Conservation (phyloP, 2,888 invertebrate genomes). For the Nomada goodeniana region DNA sequence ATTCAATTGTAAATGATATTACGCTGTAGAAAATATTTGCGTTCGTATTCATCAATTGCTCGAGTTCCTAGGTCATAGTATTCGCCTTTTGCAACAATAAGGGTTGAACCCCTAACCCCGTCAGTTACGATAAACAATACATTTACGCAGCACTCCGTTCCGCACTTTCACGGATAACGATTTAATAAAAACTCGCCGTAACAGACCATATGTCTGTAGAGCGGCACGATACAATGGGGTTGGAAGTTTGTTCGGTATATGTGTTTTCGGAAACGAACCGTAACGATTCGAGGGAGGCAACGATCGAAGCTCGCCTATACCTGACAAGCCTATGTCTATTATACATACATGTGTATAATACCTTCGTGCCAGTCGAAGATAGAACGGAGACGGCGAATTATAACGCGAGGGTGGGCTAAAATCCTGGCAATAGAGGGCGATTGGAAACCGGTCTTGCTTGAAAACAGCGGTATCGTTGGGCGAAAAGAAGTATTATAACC, state of each 20-base stretch:
- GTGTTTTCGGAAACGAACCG: slow-evolving; percentile 27
- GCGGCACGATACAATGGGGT: background rate
- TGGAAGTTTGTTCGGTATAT: background rate
- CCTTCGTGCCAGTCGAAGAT: slow-evolving; percentile 33
- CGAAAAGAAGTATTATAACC: slow-evolving; percentile 72
- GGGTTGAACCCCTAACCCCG: background rate
- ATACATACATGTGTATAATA: background rate
- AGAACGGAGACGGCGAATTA: slow-evolving; percentile 11
- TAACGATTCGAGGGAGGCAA: slow-evolving; percentile 25
- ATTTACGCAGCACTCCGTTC: background rate
- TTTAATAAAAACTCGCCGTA: slow-evolving; percentile 1
- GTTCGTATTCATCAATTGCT: too few species aligned
- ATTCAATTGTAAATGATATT: too few species aligned
- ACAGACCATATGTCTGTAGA: slow-evolving; percentile 14
- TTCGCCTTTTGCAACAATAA: too few species aligned
- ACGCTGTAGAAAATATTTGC: too few species aligned
- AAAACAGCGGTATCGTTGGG: slow-evolving; percentile 58
- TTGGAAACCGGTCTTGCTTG: slow-evolving; percentile 65
- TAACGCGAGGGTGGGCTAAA: slow-evolving; percentile 34
- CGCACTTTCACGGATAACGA: background rate
- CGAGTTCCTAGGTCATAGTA: too few species aligned
- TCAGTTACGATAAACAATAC: background rate
- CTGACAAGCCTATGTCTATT: background rate
- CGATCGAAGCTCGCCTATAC: slow-evolving; percentile 20
- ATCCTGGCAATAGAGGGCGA: slow-evolving; percentile 65